Conservation (phyloP, 2,113 vertebrate genomes). For the Phalacrocorax brasilianus region DNA sequence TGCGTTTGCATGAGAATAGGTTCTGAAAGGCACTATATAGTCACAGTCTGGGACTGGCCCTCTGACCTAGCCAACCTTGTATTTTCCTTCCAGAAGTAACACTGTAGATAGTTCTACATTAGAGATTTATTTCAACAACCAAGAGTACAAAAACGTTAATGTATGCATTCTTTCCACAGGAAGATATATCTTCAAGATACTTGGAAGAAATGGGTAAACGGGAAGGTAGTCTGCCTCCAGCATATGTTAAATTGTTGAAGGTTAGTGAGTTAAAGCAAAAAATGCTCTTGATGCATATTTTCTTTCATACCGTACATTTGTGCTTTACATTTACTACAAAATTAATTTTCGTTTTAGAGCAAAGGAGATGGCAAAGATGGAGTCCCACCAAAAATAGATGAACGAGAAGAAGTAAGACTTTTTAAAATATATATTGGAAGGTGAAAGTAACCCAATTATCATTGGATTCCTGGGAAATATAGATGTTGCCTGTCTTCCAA, state of each 20-base stretch:
- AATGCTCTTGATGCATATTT: neutral
- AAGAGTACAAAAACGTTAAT: neutral
- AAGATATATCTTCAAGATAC: slow-evolving; percentile 64
- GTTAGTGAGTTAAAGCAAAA: slow-evolving; percentile 58
- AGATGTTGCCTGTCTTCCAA: neutral
- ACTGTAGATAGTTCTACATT: neutral
- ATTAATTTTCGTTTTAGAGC: slow-evolving; percentile 67
- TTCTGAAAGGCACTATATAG: neutral
- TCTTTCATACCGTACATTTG: neutral
- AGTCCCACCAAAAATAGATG: neutral
- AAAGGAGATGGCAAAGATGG: slow-evolving; percentile 41
- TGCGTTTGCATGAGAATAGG: neutral
- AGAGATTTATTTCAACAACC: neutral
- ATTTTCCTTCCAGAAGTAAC: neutral
- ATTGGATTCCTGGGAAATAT: neutral
- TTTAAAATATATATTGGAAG: neutral
- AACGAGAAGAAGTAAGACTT: slow-evolving; percentile 51
- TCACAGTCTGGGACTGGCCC: accelerated
- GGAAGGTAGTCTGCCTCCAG: slow-evolving; percentile 75
- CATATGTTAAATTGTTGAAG: slow-evolving; percentile 73
- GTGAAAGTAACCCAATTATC: neutral
- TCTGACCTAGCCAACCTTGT: neutral
- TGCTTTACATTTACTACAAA: neutral
- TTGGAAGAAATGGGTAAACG: slow-evolving; percentile 75
- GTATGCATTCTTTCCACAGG: slow-evolving; percentile 50